Evolutionary conservation across 2,113 vertebrate species (phyloP).

Genomic region (Sula dactylatra): DNA sequence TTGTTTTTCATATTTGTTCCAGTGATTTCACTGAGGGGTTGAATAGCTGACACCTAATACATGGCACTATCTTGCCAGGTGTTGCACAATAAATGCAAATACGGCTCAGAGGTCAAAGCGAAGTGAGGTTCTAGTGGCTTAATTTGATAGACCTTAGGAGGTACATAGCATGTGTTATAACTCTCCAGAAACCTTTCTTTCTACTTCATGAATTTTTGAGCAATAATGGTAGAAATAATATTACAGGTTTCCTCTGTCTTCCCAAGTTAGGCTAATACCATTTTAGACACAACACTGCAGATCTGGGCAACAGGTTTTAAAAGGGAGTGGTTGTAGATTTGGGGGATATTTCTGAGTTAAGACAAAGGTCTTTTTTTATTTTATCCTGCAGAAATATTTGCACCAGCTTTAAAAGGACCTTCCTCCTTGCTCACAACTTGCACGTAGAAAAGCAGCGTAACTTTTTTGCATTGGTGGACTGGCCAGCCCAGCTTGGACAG

Average conservation of each 20-base stretch:
- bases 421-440: background rate
- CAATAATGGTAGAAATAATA: background rate
- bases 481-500: background rate
- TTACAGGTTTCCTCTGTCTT: constrained; percentile 12
- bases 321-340: background rate
- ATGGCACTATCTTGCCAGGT: background rate
- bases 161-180: background rate
- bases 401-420: background rate
- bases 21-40: background rate
- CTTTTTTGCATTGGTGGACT: background rate
- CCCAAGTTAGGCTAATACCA: background rate
- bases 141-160: constrained; percentile 19
- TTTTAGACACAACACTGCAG: background rate
- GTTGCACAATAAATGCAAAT: constrained; percentile 51
- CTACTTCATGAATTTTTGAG: background rate
- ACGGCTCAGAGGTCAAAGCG: background rate
- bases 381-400: background rate
- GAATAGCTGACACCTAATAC: background rate
- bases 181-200: constrained; percentile 5
- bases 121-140: background rate
- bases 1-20: background rate
- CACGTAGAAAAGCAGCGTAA: background rate
- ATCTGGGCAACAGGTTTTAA: background rate
- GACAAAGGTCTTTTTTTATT: background rate
- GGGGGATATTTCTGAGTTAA: background rate